These are phyloP conservation scores for Cydia strobilella DNA, from an alignment of 1,140 invertebrate species.

Conservation along the genomic window DNA sequence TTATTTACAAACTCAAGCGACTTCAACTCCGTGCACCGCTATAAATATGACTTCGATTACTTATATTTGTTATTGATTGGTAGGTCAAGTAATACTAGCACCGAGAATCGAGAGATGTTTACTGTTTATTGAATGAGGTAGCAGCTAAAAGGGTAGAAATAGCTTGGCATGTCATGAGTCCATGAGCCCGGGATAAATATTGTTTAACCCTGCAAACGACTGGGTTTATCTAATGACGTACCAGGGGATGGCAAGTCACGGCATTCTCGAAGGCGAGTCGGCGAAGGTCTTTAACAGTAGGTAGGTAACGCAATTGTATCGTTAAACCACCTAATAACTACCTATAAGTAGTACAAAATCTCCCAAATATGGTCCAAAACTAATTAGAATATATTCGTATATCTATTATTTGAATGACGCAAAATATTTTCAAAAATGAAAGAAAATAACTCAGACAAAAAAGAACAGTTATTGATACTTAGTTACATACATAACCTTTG, in stretches of 20 bases:
- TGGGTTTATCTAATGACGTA: conserved; percentile 36
- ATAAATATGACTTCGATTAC: not conserved
- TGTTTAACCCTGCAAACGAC: conserved; percentile 47
- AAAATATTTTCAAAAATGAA: too few species aligned
- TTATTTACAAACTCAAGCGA: not conserved
- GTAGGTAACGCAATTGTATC: too few species aligned
- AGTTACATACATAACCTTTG: too few species aligned
- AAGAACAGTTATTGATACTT: too few species aligned
- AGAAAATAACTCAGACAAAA: too few species aligned
- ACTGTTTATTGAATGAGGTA: not conserved
- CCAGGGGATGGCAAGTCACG: conserved; percentile 35
- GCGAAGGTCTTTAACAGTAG: too few species aligned
- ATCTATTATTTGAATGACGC: too few species aligned
- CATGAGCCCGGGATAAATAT: conserved; percentile 54
- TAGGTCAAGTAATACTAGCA: not conserved
- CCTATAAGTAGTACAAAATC: too few species aligned
- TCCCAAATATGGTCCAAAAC: too few species aligned
- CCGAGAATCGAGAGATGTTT: not conserved
- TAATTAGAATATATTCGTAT: too few species aligned
- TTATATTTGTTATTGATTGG: not conserved
- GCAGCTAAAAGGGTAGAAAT: conserved; percentile 43
- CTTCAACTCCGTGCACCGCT: not conserved
- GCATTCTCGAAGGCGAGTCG: conserved; percentile 15
- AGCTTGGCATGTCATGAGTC: conserved; percentile 44
- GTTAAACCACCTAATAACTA: too few species aligned